Evolutionary conservation across 2,888 invertebrate species (phyloP).

Genomic region (Lampropteryx suffumata): DNA sequence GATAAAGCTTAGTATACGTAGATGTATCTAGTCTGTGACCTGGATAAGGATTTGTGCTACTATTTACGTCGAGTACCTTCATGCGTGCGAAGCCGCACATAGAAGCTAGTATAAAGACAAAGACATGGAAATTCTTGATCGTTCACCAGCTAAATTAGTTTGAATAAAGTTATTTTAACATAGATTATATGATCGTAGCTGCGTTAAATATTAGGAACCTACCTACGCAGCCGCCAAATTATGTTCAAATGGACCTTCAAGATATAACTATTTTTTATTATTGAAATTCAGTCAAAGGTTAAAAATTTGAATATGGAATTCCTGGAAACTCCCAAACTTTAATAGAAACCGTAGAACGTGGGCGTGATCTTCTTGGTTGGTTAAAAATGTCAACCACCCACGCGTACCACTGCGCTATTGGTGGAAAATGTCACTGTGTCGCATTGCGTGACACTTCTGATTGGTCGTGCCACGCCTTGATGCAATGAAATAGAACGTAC

Average conservation of each 20-base stretch:
- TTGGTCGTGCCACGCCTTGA: conserved; percentile 68
- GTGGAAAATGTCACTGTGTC: conserved; percentile 76
- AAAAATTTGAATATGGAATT: conserved; percentile 5
- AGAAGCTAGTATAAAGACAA: too few species aligned
- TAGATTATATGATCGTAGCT: too few species aligned
- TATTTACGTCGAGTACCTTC: too few species aligned
- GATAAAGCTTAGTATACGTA: too few species aligned
- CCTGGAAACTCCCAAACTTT: conserved; percentile 23
- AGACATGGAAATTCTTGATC: too few species aligned
- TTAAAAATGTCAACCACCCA: conserved; percentile 69
- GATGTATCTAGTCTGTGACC: too few species aligned
- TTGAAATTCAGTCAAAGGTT: background rate
- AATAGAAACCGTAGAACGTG: conserved; percentile 38
- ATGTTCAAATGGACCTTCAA: background rate
- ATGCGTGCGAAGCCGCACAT: too few species aligned
- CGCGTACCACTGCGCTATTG: conserved; percentile 56
- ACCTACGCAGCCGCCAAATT: too few species aligned
- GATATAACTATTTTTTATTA: background rate
- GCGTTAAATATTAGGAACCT: too few species aligned
- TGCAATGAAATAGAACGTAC: conserved; percentile 19
- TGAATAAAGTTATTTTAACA: too few species aligned
- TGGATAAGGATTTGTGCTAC: too few species aligned
- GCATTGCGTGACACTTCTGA: conserved; percentile 70
- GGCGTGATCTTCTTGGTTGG: conserved; percentile 61
- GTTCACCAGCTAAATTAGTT: too few species aligned